Conservation (phyloP, 2,797 vertebrate genomes). For the Phaenicophaeus curvirostris region DNA sequence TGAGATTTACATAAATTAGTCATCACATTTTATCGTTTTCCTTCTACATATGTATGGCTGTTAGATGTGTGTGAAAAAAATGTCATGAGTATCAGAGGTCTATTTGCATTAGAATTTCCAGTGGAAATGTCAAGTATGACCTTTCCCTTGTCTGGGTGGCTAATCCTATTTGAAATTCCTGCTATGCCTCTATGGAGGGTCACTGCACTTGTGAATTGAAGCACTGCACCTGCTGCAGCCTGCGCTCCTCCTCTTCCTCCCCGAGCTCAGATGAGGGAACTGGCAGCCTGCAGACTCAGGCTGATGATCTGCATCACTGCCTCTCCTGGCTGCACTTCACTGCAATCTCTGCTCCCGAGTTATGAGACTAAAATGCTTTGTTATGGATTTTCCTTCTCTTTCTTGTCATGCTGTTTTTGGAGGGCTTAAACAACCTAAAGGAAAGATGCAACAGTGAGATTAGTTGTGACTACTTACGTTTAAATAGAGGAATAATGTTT, state of each 20-base stretch:
- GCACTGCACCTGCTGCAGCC: slow-evolving; percentile 72
- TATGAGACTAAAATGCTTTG: not conserved
- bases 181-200: slow-evolving; percentile 76
- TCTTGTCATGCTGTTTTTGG: not conserved
- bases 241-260: slow-evolving; percentile 49
- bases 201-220: slow-evolving; percentile 62
- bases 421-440: not conserved
- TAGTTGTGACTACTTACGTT: not conserved
- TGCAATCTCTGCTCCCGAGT: not conserved
- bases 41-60: slow-evolving; percentile 67
- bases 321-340: not conserved
- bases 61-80: slow-evolving; percentile 60
- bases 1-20: slow-evolving; percentile 74
- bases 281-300: not conserved
- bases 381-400: not conserved
- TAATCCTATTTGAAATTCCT: slow-evolving; percentile 83
- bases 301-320: not conserved
- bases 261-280: not conserved
- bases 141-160: slow-evolving; percentile 80
- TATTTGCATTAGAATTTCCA: slow-evolving; percentile 82
- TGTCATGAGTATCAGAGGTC: slow-evolving; percentile 65
- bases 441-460: not conserved
- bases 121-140: slow-evolving; percentile 83
- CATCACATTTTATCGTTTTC: slow-evolving; percentile 71
- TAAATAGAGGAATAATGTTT: not conserved